A percentile compares a stretch with the other conserved stretches of the same genome.
phyloP scores from a whole-genome alignment of 2,113 vertebrate genomes.

The Mesoclemmys tuberculata region DNA sequence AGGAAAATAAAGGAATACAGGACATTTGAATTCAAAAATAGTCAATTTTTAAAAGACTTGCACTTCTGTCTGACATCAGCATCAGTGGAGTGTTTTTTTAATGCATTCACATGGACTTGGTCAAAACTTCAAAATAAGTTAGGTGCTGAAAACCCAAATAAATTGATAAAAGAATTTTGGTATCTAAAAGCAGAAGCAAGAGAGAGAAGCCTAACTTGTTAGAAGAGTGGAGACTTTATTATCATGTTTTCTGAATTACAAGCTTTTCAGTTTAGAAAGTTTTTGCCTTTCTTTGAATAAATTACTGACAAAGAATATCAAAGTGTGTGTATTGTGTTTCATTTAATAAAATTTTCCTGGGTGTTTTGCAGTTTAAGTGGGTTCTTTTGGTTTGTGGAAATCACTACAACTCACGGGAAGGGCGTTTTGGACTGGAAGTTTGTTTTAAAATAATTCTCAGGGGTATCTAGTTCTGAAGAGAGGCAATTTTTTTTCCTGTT shows the following conservation, averaged over 20 bases:
- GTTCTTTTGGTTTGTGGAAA: neutral
- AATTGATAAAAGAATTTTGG: neutral
- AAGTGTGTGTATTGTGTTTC: neutral
- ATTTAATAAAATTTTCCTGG: neutral
- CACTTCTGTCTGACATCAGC: neutral
- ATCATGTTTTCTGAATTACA: neutral
- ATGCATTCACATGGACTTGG: neutral
- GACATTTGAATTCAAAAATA: neutral
- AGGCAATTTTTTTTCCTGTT: slow-evolving; percentile 40
- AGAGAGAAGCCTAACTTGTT: neutral
- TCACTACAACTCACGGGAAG: neutral
- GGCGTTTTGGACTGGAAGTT: neutral
- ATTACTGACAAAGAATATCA: neutral
- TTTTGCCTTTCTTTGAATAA: slow-evolving; percentile 6
- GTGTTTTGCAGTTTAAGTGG: neutral
- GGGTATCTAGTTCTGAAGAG: neutral
- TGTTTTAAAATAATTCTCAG: neutral
- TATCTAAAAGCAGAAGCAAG: neutral
- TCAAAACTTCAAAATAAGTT: slow-evolving; percentile 1
- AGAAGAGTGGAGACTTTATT: neutral
- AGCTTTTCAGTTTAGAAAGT: neutral
- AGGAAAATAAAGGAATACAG: neutral
- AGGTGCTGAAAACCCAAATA: neutral
- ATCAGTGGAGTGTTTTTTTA: neutral
- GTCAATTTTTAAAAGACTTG: neutral